phyloP scores from a whole-genome alignment of 2,797 vertebrate species.

The Trachurus trachurus region DNA sequence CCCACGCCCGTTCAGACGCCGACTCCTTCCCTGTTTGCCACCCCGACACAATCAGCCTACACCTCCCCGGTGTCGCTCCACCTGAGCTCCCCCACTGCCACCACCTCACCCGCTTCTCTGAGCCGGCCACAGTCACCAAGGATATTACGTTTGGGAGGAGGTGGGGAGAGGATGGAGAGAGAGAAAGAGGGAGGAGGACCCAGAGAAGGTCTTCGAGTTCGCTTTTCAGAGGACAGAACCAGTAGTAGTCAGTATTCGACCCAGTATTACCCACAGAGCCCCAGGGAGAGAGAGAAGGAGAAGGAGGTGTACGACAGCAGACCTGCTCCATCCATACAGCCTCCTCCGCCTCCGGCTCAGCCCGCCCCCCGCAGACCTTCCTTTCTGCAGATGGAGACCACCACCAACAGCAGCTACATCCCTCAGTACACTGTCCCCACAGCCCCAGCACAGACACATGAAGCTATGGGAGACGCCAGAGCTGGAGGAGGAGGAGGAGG shows the following conservation, averaged over 20 bases:
- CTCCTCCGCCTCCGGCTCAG: slow-evolving; percentile 77
- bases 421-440: slow-evolving; percentile 81
- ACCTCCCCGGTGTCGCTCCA: slow-evolving; percentile 83
- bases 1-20: slow-evolving; percentile 81
- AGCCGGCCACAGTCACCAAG: slow-evolving; percentile 86
- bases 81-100: slow-evolving; percentile 79
- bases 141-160: slow-evolving; percentile 80
- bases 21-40: slow-evolving; percentile 83
- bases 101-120: slow-evolving; percentile 79
- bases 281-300: slow-evolving; percentile 78
- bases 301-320: slow-evolving; percentile 84
- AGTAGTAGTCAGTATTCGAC: slow-evolving; percentile 78
- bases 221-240: slow-evolving; percentile 84
- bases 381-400: slow-evolving; percentile 84
- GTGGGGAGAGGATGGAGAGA: slow-evolving; percentile 74
- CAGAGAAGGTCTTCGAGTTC: slow-evolving; percentile 84
- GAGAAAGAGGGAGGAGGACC: slow-evolving; percentile 72
- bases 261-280: slow-evolving; percentile 75
- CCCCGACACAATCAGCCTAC: slow-evolving; percentile 81
- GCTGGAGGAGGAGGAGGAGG: slow-evolving; percentile 65
- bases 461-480: slow-evolving; percentile 55
- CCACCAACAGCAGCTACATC: slow-evolving; percentile 74
- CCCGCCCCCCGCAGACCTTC: slow-evolving; percentile 84
- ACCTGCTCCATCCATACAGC: slow-evolving; percentile 79
- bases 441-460: slow-evolving; percentile 71